Base-by-base conservation (phyloP, 2,113 vertebrate species). In the Nicator chloris region DNA sequence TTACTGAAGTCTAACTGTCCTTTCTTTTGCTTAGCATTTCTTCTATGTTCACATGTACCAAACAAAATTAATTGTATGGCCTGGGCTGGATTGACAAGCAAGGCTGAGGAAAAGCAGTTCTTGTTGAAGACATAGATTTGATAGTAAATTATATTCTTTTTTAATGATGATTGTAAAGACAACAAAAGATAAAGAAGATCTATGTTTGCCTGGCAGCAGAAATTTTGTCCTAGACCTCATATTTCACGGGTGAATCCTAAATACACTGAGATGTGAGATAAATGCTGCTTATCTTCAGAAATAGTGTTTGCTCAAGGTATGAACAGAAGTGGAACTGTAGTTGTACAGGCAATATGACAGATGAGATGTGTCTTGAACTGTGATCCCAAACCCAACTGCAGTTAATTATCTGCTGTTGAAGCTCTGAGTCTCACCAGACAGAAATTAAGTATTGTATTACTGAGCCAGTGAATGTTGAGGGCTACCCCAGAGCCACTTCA, bases 311-410 rank as follows among this genome's bases (percentile, higher is more conserved):
- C 42, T 94, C 70, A 79, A 92, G 44, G 33, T 85, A 59, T 50
- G 51, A 85, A 42, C 10, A 87, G 51, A 77, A 93, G 39, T 71
- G 30, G 60, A 87, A 15, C 26, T 85, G 56, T n/a, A 68, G 39
- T 12, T 75, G 21, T 59, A 35, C 30, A 68, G 26, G 33, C 26
- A 79, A 27, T 51, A 68, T 71, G 40, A 88, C 44, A 71, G 82
- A 93, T 79, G 56, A 87, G 28, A 70, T 45, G 20, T 75, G 44
- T 75, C 73, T 95, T 79, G 84, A 87, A 63, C 82, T 57, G 26
- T 82, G 78, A 85, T 44, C 42, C 51, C 47, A 71, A 87, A 73
- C 71, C 21, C 27, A 91, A 30, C 57, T 79, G 28, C 39, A 59
- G 56, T 84, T 94, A 89, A 70, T 84, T 59, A 50, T 45, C n/a